These are phyloP conservation scores for Acrobasis consociella DNA, from an alignment of 2,888 invertebrate species.

Conservation along the genomic window DNA sequence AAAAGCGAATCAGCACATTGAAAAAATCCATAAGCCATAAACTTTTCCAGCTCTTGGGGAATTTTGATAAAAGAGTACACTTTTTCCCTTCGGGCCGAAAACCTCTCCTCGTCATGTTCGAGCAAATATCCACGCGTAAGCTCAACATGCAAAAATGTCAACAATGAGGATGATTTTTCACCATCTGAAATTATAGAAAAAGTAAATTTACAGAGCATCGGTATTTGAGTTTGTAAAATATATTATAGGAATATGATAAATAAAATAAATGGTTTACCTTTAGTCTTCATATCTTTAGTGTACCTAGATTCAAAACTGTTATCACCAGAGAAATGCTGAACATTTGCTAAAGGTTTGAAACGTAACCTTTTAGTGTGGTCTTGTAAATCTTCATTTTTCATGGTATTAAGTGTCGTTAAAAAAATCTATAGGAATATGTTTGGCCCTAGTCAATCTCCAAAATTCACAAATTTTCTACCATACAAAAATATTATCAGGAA, in stretches of 20 bases:
- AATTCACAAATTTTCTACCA: not conserved
- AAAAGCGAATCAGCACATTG: slow-evolving; percentile 98
- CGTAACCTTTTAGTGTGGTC: slow-evolving; percentile 75
- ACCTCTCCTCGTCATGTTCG: slow-evolving; percentile 97
- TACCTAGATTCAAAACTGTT: slow-evolving; percentile 54
- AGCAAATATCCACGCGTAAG: slow-evolving; percentile 95
- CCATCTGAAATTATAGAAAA: slow-evolving; percentile 54
- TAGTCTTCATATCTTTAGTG: slow-evolving; percentile 58
- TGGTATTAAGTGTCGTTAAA: slow-evolving; percentile 35
- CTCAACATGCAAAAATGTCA: slow-evolving; percentile 92
- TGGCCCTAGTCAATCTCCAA: slow-evolving; percentile 3
- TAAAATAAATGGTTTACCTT: slow-evolving; percentile 46
- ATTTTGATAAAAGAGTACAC: slow-evolving; percentile 98
- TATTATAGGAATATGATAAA: no score
- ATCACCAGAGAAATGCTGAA: slow-evolving; percentile 62
- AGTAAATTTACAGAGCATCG: no score
- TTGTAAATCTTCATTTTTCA: slow-evolving; percentile 67
- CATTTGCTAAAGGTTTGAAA: slow-evolving; percentile 65
- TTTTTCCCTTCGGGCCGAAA: slow-evolving; percentile 95
- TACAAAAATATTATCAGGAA: not conserved
- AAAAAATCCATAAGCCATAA: slow-evolving; percentile 96
- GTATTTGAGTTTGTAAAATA: no score
- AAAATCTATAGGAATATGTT: not conserved
- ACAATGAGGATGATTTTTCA: slow-evolving; percentile 72
- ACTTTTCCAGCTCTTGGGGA: slow-evolving; percentile 95